Evolutionary conservation across 2,113 vertebrate species (phyloP), one percentile per base, ranked within the genome.

Genomic region (Micromys minutus): DNA sequence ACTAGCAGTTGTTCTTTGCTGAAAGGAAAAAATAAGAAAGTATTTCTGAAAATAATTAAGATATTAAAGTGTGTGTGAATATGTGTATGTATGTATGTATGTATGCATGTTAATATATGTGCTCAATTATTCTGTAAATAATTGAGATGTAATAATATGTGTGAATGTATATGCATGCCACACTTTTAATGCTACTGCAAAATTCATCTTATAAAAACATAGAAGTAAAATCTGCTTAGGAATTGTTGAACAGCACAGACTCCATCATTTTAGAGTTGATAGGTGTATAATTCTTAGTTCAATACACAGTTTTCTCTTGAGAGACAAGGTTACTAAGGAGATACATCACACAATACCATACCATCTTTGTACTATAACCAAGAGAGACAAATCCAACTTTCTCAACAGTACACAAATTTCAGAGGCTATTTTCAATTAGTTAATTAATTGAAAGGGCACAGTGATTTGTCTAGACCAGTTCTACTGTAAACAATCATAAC

Each of bases 361-460:
- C 0, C 74, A 71, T 5, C 2, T 92, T 90, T 90, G 74, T 57
- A 50, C 45, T 61, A 10, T 21, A 88, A 52, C 57, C 52, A 16
- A 94, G 63, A 95, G 42, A 90, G 21, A 81, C 16, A 87, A 85
- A 94, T 72, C 63, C 91, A 39, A 89, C 26, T 93, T 93, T 47
- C 52, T 89, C 69, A 84, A 83, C 21, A 87, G 31, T 71, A 15
- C 52, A 89, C 71, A 36, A 87, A 45, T 8, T 75, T 1, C 63
- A 45, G 65, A 79, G 88, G 93, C 86, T 76, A 52, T 50, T 76
- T 45, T 39, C 47, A 63, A 21, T 59, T 91, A 26, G 65, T 57
- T 95, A 95, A 93, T 94, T 96, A 88, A 77, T 80, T 86, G 57
- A 88, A 90, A 97, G n/a, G 55, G 24, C 90, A 85, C 31, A n/a